phyloP scores from a whole-genome alignment of 2,797 vertebrate species.

The Loris lydekkerianus region DNA sequence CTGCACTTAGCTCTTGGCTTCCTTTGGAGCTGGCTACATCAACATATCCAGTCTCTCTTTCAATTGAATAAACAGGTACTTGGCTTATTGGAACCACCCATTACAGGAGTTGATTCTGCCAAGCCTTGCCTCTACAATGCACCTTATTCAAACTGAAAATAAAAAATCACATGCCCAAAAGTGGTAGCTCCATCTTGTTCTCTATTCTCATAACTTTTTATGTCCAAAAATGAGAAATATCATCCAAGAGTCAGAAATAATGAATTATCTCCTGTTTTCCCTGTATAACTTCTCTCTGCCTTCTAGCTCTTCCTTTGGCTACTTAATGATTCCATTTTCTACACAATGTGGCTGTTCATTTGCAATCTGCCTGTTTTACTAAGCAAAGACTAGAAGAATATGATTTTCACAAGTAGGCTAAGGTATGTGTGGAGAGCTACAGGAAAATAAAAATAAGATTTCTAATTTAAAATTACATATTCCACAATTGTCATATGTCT shows the following conservation, averaged over 20 bases:
- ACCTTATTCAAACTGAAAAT: neutral
- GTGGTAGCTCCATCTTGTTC: neutral
- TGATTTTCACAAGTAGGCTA: neutral
- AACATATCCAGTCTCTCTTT: neutral
- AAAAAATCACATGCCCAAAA: constrained; percentile 36
- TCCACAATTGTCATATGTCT: neutral
- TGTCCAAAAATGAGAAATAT: neutral
- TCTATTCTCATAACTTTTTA: neutral
- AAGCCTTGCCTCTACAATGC: neutral
- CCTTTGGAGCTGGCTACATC: neutral
- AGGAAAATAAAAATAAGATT: neutral
- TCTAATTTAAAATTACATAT: neutral
- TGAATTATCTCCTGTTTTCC: neutral
- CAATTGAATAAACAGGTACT: neutral
- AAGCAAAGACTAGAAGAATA: neutral
- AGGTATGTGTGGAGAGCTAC: neutral
- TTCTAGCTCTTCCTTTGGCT: neutral
- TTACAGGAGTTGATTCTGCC: neutral
- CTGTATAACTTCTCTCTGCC: neutral
- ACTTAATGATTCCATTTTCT: neutral
- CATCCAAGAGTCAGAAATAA: neutral
- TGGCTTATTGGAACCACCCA: neutral
- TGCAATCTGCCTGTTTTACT: neutral
- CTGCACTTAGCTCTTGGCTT: neutral
- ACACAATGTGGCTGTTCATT: neutral